Evolutionary conservation across 2,888 invertebrate species (phyloP), one percentile per base, ranked within the genome.

Genomic region (Malacosoma neustria): DNA sequence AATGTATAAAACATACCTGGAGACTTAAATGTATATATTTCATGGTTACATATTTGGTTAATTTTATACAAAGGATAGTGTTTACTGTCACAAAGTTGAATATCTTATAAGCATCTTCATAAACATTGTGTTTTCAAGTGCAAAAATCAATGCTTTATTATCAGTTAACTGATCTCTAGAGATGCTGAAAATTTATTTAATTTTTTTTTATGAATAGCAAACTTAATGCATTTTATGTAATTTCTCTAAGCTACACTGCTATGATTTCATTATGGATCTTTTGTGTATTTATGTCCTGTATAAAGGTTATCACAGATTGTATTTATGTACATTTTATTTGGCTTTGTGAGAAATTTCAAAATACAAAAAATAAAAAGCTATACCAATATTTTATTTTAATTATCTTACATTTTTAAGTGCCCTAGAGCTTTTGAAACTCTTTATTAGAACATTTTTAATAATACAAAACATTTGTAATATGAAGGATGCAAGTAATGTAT

Each of bases 281-380:
- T 72, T 77, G 63, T 80, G 76, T 79, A 69, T 77, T 72, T 75
- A 76, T 58, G 59, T 74, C 74, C 79, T 84, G 82, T 85, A 84
- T 81, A 81, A 82, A 80, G 69, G 71, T 79, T 80, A 72, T 77
- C 72, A 75, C 74, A 66, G 76, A 82, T 74, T 82, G 80, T 85
- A 84, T 84, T 84, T 85, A 85, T 84, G 80, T 84, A 79, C 75
- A 80, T 79, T 84, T 84, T 62, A 79, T 84, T 85, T 84, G 80
- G 85, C 84, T 84, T 85, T 84, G 84, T 82, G 81, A 82, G 74
- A 81, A 73, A 73, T 63, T 81, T 81, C 79, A 77, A 71, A 85
- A 84, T 84, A 84, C 84, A 84, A 79, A 80, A 80, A 77, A 82
- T 79, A 82, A 79, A 82, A 84, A 75, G 73, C 71, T 74, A 70